Conservation (phyloP, 1,140 invertebrate genomes). For the Lasaia peninsularis region DNA sequence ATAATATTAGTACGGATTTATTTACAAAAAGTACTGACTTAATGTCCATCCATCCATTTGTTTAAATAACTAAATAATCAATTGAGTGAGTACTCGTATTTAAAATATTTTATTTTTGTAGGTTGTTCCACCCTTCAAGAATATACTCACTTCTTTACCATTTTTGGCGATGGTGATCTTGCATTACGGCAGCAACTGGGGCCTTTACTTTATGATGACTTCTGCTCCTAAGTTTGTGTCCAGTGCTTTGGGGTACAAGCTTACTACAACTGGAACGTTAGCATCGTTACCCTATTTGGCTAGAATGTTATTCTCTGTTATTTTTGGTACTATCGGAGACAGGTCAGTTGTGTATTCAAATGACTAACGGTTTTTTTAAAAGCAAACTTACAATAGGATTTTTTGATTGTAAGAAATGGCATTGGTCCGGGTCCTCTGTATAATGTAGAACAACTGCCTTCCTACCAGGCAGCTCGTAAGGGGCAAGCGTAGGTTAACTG, state of each 20-base stretch:
- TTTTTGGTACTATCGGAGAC: constrained; percentile 84
- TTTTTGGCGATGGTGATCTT: constrained; percentile 83
- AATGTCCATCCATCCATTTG: too few species aligned
- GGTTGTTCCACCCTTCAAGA: constrained; percentile 78
- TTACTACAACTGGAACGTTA: constrained; percentile 83
- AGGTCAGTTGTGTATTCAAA: constrained; percentile 38
- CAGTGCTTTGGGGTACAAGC: constrained; percentile 89
- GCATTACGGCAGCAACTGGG: constrained; percentile 88
- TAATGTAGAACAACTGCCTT: too few species aligned
- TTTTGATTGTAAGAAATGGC: too few species aligned
- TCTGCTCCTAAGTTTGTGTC: constrained; percentile 93
- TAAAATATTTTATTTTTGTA: constrained; percentile 33
- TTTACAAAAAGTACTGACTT: too few species aligned
- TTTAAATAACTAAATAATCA: too few species aligned
- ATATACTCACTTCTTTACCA: constrained; percentile 81
- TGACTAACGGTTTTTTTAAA: background rate
- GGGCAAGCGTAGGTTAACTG: too few species aligned
- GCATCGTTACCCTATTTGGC: constrained; percentile 84
- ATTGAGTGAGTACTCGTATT: too few species aligned
- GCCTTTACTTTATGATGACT: constrained; percentile 89
- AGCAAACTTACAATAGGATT: too few species aligned
- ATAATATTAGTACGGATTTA: too few species aligned
- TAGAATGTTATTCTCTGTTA: constrained; percentile 81
- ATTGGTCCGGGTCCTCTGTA: too few species aligned
- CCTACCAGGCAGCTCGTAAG: too few species aligned